Evolutionary conservation across 2,113 vertebrate species (phyloP).

Genomic region (Amazona vittata): DNA sequence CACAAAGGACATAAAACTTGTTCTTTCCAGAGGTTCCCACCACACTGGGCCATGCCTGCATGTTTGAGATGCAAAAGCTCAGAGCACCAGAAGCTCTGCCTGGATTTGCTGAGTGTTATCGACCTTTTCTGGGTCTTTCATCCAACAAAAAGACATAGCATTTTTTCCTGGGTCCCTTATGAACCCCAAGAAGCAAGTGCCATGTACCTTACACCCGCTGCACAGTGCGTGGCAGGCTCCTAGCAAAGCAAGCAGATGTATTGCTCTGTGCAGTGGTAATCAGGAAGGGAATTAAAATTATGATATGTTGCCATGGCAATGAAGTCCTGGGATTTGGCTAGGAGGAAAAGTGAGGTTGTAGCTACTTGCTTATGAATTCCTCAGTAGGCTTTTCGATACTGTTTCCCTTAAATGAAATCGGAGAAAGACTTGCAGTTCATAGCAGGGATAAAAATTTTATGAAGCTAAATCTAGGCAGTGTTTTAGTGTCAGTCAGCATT

Average conservation of each 20-base stretch:
- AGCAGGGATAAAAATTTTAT: slow-evolving; percentile 88
- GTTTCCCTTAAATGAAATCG: slow-evolving; percentile 68
- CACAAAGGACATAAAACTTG: rapidly evolving
- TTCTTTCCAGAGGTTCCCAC: not conserved
- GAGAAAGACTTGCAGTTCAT: slow-evolving; percentile 75
- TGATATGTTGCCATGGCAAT: slow-evolving; percentile 68
- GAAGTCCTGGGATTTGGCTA: slow-evolving; percentile 63
- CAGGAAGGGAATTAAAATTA: slow-evolving; percentile 65
- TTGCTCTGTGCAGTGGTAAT: slow-evolving; percentile 10
- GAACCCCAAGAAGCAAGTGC: not conserved
- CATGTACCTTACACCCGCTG: not conserved
- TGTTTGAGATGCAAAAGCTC: not conserved
- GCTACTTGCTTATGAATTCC: slow-evolving; percentile 62
- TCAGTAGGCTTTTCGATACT: slow-evolving; percentile 56
- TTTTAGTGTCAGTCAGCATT: slow-evolving; percentile 96
- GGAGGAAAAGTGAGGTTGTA: slow-evolving; percentile 57
- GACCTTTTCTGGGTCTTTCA: not conserved
- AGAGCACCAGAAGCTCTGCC: not conserved
- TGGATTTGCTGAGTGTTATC: not conserved
- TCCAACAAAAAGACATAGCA: not conserved
- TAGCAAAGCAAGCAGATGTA: not conserved
- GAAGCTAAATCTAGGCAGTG: slow-evolving; percentile 91
- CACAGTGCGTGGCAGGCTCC: not conserved
- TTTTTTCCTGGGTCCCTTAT: not conserved
- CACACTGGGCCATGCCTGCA: not conserved